phyloP scores from a whole-genome alignment of 1,140 invertebrate species.

The Drosophila bocki region DNA sequence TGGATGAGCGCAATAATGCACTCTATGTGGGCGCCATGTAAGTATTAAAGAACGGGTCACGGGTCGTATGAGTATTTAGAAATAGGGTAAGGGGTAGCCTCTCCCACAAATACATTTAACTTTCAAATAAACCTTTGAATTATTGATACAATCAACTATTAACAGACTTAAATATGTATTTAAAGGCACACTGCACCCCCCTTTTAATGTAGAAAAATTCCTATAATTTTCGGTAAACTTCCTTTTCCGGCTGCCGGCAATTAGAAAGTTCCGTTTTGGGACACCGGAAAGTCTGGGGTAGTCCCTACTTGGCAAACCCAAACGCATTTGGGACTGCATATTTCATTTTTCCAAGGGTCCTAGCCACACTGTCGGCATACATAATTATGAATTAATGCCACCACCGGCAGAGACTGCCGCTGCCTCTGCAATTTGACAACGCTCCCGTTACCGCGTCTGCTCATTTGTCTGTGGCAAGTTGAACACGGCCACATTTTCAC shows the following conservation, averaged over 20 bases:
- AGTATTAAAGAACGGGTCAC: conserved; percentile 85
- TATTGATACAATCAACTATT: conserved; percentile 22
- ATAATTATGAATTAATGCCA: conserved; percentile 84
- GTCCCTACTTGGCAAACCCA: conserved; percentile 41
- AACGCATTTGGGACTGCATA: conserved; percentile 71
- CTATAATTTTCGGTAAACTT: conserved; percentile 21
- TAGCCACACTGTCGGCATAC: conserved; percentile 80
- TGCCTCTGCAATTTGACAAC: conserved; percentile 67
- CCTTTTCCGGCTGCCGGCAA: conserved; percentile 45
- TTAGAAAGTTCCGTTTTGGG: conserved; percentile 69
- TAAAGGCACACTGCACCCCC: neutral
- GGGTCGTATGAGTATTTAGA: no score
- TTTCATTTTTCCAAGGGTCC: conserved; percentile 60
- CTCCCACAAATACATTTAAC: neutral
- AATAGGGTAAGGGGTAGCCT: neutral
- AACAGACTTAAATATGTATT: conserved; percentile 12
- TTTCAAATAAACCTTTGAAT: neutral
- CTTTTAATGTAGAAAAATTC: conserved; percentile 28
- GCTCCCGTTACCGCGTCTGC: conserved; percentile 45
- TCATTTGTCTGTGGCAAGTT: conserved; percentile 79
- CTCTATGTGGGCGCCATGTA: conserved; percentile 95
- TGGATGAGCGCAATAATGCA: conserved; percentile 91
- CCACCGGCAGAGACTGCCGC: conserved; percentile 33
- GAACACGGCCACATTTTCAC: conserved; percentile 76
- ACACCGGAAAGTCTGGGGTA: conserved; percentile 9